These are phyloP conservation scores for Columba janthina DNA, from an alignment of 2,113 vertebrate species.

Conservation along the genomic window DNA sequence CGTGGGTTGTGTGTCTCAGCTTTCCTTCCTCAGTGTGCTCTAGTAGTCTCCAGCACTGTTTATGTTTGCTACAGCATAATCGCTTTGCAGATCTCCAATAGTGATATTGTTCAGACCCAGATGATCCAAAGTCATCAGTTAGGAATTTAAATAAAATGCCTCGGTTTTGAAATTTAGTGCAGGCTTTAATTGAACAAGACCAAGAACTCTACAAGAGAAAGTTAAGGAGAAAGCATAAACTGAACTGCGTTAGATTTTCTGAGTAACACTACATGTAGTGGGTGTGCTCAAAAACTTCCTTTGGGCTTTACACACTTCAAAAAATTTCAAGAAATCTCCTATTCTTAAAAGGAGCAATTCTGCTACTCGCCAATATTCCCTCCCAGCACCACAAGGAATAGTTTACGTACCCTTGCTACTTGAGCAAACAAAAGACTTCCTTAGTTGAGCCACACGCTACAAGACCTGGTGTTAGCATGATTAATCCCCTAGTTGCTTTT, in stretches of 20 bases:
- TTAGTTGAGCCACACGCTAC: not conserved
- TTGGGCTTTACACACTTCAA: not conserved
- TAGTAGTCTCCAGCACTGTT: not conserved
- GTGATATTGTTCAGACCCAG: not conserved
- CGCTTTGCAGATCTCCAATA: not conserved
- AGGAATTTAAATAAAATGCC: not conserved
- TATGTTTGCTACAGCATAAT: not conserved
- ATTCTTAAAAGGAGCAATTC: not conserved
- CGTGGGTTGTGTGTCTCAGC: not conserved
- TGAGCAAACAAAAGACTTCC: not conserved
- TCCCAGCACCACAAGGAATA: fast-evolving
- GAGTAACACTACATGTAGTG: not conserved
- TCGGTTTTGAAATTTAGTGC: not conserved
- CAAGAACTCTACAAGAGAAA: not conserved
- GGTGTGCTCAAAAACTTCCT: not conserved
- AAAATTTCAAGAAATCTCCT: not conserved
- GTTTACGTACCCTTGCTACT: fast-evolving
- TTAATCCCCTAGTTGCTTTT: not conserved
- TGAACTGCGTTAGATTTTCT: not conserved
- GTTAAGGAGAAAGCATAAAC: not conserved
- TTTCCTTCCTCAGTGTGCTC: not conserved
- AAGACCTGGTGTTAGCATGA: not conserved
- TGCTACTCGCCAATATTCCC: not conserved
- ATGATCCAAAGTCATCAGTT: not conserved
- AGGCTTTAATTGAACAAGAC: not conserved